phyloP scores from a whole-genome alignment of 2,113 vertebrate species.

The Bubo bubo region DNA sequence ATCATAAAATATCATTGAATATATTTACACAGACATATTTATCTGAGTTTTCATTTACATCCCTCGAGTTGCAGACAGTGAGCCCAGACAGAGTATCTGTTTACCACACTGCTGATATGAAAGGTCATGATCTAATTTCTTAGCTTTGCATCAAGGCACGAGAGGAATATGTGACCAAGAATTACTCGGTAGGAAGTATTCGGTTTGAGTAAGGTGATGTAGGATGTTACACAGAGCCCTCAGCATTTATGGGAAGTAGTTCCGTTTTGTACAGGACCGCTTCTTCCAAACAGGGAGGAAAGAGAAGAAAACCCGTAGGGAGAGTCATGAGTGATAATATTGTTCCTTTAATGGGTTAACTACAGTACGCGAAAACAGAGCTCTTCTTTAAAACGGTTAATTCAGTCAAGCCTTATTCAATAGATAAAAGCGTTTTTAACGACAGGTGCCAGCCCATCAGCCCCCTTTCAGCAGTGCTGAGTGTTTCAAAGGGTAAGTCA shows the following conservation, averaged over 20 bases:
- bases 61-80: neutral
- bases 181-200: neutral
- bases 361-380: neutral
- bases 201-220: neutral
- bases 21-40: neutral
- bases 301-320: neutral
- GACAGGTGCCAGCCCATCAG: neutral
- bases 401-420: neutral
- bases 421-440: neutral
- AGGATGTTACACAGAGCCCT: neutral
- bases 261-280: accelerated
- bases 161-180: neutral
- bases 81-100: neutral
- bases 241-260: neutral
- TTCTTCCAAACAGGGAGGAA: neutral
- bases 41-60: neutral
- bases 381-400: neutral
- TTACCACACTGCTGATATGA: neutral
- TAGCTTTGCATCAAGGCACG: neutral
- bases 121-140: neutral
- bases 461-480: neutral
- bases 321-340: neutral
- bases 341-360: neutral
- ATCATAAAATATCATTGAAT: neutral
- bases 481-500: neutral